Conservation (phyloP, 35 echinoderm and acorn worm species). For the Heliocidaris erythrogramma region DNA sequence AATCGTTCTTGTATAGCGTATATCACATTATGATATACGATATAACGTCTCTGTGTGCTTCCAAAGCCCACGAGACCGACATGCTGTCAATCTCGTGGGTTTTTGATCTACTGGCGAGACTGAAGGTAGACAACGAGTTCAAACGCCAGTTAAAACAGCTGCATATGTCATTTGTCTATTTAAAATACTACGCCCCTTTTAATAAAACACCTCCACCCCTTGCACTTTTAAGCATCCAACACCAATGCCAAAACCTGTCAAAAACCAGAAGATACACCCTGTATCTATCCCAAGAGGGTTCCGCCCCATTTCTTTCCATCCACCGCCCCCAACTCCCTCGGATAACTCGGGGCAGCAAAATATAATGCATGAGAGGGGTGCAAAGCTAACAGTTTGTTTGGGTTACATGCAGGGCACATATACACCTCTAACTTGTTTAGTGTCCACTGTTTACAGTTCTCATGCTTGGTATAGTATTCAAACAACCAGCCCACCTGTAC, state of each 20-base stretch:
- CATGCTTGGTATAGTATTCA: slow-evolving; percentile 15
- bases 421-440: neutral
- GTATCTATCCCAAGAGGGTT: neutral
- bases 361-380: neutral
- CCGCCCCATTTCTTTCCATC: neutral
- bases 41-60: too few species aligned
- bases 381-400: slow-evolving; percentile 37
- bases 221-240: neutral
- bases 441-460: slow-evolving; percentile 15
- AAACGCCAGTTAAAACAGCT: neutral
- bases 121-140: too few species aligned
- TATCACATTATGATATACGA: too few species aligned
- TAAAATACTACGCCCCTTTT: neutral
- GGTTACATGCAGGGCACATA: slow-evolving; percentile 3
- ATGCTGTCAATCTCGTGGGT: too few species aligned
- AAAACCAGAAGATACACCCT: neutral
- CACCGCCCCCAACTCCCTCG: too few species aligned
- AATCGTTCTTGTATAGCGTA: too few species aligned
- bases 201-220: neutral
- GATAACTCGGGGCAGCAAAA: neutral
- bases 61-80: too few species aligned
- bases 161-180: neutral
- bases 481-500: neutral
- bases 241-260: neutral
- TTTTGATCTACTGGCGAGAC: too few species aligned